phyloP scores from a whole-genome alignment of 2,888 invertebrate species.

The Clanis bilineata region DNA sequence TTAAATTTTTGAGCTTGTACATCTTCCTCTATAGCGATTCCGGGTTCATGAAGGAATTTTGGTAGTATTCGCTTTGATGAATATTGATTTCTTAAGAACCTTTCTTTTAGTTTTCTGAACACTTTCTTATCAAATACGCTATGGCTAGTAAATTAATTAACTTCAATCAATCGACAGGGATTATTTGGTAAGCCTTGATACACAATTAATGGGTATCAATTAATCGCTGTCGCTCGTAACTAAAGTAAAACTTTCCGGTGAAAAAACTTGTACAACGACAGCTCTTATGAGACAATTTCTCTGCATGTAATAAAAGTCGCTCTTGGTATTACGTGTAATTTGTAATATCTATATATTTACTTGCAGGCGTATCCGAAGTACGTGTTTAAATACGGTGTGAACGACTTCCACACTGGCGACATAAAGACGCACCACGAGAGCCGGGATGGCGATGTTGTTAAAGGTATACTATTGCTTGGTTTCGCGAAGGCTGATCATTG shows the following conservation, averaged over 20 bases:
- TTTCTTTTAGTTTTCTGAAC: too few relatives aligned
- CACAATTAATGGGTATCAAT: neutral
- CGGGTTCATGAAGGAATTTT: too few relatives aligned
- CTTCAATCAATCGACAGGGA: too few relatives aligned
- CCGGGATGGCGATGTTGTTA: conserved; percentile 79
- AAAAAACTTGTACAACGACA: neutral
- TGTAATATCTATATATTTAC: too few relatives aligned
- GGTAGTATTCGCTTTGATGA: too few relatives aligned
- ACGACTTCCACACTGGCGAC: conserved; percentile 83
- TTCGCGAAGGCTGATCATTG: too few relatives aligned
- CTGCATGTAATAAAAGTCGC: neutral
- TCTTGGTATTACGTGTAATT: neutral
- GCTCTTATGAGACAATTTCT: neutral
- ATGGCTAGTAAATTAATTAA: too few relatives aligned
- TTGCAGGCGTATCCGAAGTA: conserved; percentile 85
- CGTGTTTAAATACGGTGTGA: conserved; percentile 82
- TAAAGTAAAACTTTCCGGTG: neutral
- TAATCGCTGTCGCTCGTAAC: neutral
- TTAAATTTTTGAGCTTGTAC: too few relatives aligned
- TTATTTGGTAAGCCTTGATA: too few relatives aligned
- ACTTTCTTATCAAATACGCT: too few relatives aligned
- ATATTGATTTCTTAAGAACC: too few relatives aligned
- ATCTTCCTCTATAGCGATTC: too few relatives aligned
- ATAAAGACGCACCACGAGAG: conserved; percentile 82
- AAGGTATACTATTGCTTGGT: conserved; percentile 50